Percentiles rank a stretch among this genome's conserved stretches.
Conservation (phyloP, 1,140 invertebrate genomes). For the Aphidius gifuensis region DNA sequence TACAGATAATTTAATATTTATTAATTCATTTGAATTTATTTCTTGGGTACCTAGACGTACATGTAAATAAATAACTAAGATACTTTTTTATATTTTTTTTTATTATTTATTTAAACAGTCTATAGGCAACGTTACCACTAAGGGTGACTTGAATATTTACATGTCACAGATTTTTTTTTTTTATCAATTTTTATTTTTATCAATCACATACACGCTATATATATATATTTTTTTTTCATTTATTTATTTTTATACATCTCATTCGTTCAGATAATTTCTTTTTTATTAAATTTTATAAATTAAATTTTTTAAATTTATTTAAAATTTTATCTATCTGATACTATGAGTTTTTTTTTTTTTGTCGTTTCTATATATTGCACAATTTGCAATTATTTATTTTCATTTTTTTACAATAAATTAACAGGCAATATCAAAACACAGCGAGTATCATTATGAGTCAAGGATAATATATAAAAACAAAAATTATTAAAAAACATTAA, state of each 20-base stretch:
- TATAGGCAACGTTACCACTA: slow-evolving; percentile 48
- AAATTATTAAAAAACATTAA: too few relatives aligned
- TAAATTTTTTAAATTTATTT: slow-evolving; percentile 40
- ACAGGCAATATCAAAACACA: slow-evolving; percentile 17
- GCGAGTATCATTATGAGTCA: not conserved
- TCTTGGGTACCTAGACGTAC: slow-evolving; percentile 28
- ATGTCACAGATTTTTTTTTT: slow-evolving; percentile 33
- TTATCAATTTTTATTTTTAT: slow-evolving; percentile 8
- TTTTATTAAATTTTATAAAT: slow-evolving; percentile 32
- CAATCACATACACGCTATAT: slow-evolving; percentile 28
- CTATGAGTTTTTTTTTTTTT: slow-evolving; percentile 27
- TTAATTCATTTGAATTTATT: slow-evolving; percentile 5
- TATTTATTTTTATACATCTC: slow-evolving; percentile 16
- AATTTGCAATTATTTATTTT: slow-evolving; percentile 18
- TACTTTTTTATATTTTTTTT: slow-evolving; percentile 35
- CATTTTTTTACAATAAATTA: slow-evolving; percentile 55
- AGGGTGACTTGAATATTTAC: slow-evolving; percentile 46
- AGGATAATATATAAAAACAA: too few relatives aligned
- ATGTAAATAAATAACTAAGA: slow-evolving; percentile 57
- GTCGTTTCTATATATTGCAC: not conserved
- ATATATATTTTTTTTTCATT: slow-evolving; percentile 34
- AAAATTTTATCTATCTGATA: slow-evolving; percentile 44
- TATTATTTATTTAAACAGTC: slow-evolving; percentile 43
- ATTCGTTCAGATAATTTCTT: slow-evolving; percentile 14
- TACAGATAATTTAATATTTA: not conserved